Percentiles rank a stretch among this genome's conserved stretches.
These are phyloP conservation scores for Pseudomyrmex pallidus DNA, from an alignment of 1,140 invertebrate genomes.

Conservation along the genomic window DNA sequence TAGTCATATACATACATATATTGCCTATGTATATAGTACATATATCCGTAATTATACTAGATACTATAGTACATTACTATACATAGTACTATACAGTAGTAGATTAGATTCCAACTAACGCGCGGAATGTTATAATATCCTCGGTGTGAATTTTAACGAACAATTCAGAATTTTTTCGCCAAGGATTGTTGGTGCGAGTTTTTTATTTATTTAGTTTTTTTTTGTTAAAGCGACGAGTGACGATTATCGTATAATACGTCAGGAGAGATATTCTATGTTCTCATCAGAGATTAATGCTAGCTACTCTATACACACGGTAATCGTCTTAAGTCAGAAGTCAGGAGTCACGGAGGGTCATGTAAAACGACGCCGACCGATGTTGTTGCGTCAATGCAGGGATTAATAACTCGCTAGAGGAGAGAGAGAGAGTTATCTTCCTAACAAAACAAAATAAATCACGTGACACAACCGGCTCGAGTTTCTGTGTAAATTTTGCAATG, in stretches of 20 bases:
- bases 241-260: conserved; percentile 32
- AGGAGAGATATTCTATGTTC: conserved; percentile 2
- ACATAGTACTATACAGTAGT: conserved; percentile 17
- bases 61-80: not conserved
- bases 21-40: conserved; percentile 12
- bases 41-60: conserved; percentile 19
- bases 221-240: not conserved
- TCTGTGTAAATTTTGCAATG: not conserved
- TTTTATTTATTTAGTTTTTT: not conserved
- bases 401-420: not conserved
- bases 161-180: conserved; percentile 8
- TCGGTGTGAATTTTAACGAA: conserved; percentile 38
- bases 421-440: not conserved
- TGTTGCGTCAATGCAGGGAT: conserved; percentile 7
- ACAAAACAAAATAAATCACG: not conserved
- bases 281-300: conserved; percentile 28
- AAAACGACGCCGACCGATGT: conserved; percentile 26
- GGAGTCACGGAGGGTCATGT: not conserved
- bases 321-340: not conserved
- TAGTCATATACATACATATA: not conserved
- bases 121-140: not conserved
- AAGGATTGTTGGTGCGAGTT: conserved; percentile 26
- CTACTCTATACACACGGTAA: conserved; percentile 10
- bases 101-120: conserved; percentile 29
- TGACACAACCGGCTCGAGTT: not conserved